Evolutionary conservation across 2,888 invertebrate species (phyloP), one percentile per base, ranked within the genome.

Genomic region (Fragum sueziense): DNA sequence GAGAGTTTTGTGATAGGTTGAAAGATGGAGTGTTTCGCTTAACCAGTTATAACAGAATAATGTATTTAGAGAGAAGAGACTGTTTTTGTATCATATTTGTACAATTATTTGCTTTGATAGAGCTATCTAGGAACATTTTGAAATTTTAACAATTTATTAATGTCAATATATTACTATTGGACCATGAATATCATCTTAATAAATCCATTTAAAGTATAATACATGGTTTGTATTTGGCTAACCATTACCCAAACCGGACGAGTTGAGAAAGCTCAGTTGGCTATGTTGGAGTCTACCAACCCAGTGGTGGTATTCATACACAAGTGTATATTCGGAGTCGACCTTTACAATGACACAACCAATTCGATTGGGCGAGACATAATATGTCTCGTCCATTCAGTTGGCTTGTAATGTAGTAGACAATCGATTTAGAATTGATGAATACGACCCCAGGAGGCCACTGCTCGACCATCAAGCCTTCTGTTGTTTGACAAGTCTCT

Each of bases 141-240:
- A 65, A 65, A 65, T 65, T 61, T 65, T 65, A 65, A 65, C 65
- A 65, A 65, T 65, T 65, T 70, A 70, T 54, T 72, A 72, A 37
- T 72, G 71, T 71, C 71, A 37, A 34, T 41, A 61, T 61, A 72
- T 62, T 61, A 72, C 61, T 76, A 70, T 76, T 70, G 76, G 76
- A 76, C 76, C 76, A 76, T 76, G 70, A 70, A 70, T 70, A 76
- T 72, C 72, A 72, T 76, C 76, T 76, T 76, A 76, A 76, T 76
- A 76, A 76, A 76, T 76, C 76, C 76, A 76, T 71, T 75, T 76
- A 76, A 76, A 70, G 57, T 72, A 72, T 61, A 61, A 54, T 11
- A 1, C n/a, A n/a, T 54, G 22, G n/a, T 54, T 2, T 54, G 54
- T 54, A n/a, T n/a, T n/a, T n/a, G n/a, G n/a, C n/a, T n/a, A n/a